These are phyloP conservation scores for Phyllopteryx taeniolatus DNA, from an alignment of 2,113 vertebrate species.

Conservation along the genomic window DNA sequence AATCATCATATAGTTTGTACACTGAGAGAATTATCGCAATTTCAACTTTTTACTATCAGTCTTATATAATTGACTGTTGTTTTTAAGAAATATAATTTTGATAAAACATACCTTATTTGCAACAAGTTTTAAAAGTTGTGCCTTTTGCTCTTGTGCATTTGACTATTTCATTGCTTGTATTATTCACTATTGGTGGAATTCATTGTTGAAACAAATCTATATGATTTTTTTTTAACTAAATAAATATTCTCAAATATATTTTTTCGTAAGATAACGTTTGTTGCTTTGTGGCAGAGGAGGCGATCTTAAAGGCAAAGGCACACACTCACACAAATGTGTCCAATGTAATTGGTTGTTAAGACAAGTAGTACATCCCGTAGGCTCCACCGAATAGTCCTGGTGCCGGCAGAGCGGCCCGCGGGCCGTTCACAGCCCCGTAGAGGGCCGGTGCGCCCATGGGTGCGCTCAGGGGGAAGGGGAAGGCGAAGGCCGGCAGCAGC, in stretches of 20 bases:
- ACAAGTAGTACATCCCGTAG: constrained; percentile 82
- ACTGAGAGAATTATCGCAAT: background rate
- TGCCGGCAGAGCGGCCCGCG: constrained; percentile 67
- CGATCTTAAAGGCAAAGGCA: constrained; percentile 26
- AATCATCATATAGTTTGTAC: too few species aligned
- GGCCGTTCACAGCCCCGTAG: constrained; percentile 69
- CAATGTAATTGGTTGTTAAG: constrained; percentile 52
- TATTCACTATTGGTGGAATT: background rate
- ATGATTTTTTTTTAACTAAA: background rate
- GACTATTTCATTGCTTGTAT: background rate
- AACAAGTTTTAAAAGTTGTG: background rate
- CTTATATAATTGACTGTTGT: background rate
- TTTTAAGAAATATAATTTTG: background rate
- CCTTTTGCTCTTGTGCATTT: background rate
- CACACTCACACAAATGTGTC: constrained; percentile 16
- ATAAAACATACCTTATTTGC: background rate
- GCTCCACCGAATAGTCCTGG: constrained; percentile 78
- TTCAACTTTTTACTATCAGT: background rate
- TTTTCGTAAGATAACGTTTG: background rate
- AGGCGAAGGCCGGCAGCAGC: constrained; percentile 73
- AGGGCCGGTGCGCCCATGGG: constrained; percentile 68
- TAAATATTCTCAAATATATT: constrained; percentile 3
- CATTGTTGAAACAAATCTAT: background rate
- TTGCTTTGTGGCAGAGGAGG: background rate
- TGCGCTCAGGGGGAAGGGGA: constrained; percentile 74